Conservation (phyloP, 2,888 invertebrate species). For the Mylabris sibirica region DNA sequence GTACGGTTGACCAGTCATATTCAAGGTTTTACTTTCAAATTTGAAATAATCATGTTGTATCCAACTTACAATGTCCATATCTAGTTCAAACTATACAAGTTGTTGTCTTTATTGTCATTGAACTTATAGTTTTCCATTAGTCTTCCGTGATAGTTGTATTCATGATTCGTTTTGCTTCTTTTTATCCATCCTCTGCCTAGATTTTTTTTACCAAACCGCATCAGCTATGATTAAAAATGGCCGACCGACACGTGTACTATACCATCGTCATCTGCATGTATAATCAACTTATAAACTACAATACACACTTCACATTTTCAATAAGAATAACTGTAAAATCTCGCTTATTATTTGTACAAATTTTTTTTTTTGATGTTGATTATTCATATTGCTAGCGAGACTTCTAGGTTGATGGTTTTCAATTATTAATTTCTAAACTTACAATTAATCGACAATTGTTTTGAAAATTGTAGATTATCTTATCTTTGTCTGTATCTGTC, state of each 20-base stretch:
- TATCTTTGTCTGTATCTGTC: background rate
- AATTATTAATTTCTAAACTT: background rate
- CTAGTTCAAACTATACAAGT: constrained; percentile 31
- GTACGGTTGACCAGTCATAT: constrained; percentile 34
- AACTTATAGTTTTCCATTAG: constrained; percentile 22
- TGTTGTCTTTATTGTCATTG: constrained; percentile 29
- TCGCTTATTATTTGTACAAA: background rate
- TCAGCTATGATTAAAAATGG: constrained; percentile 25
- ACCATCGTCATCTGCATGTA: constrained; percentile 27
- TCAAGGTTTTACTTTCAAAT: constrained; percentile 36
- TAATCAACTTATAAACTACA: constrained; percentile 25
- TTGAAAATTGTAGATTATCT: background rate
- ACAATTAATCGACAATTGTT: background rate
- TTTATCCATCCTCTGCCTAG: background rate
- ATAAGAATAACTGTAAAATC: constrained; percentile 15
- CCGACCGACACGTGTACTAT: constrained; percentile 29
- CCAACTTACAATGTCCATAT: constrained; percentile 31
- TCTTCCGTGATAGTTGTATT: constrained; percentile 21
- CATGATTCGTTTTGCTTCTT: constrained; percentile 19
- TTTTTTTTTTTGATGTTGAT: background rate
- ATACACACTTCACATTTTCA: constrained; percentile 13
- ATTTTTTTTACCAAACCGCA: constrained; percentile 11
- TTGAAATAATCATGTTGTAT: constrained; percentile 30
- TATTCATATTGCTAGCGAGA: too few species aligned
- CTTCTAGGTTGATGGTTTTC: too few species aligned